Conservation (phyloP, 2,113 vertebrate genomes). For the Antechinus flavipes region DNA sequence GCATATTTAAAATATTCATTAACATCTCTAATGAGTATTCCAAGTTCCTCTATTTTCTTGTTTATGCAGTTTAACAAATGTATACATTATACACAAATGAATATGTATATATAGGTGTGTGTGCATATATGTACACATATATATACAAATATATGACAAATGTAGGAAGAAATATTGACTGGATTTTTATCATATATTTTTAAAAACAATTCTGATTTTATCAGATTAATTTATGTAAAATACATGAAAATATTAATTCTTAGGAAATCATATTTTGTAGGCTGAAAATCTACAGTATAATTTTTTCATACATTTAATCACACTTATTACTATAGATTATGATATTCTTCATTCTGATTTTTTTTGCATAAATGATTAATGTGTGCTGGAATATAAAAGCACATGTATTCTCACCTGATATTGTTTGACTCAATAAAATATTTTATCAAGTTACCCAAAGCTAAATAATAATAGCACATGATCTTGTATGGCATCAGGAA, state of each 20-base stretch:
- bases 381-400: slow-evolving; percentile 48
- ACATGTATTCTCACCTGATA: slow-evolving; percentile 62
- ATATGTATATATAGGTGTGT: background rate
- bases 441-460: slow-evolving; percentile 75
- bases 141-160: background rate
- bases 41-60: background rate
- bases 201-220: slow-evolving; percentile 3
- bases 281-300: slow-evolving; percentile 4
- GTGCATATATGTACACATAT: background rate
- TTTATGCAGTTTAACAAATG: background rate
- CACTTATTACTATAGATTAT: slow-evolving; percentile 46
- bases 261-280: background rate
- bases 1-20: background rate
- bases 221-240: background rate
- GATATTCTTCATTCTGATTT: slow-evolving; percentile 56
- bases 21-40: background rate
- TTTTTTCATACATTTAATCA: slow-evolving; percentile 67
- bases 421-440: slow-evolving; percentile 71
- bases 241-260: slow-evolving; percentile 25
- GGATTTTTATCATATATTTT: background rate
- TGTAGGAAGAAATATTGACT: slow-evolving; percentile 9
- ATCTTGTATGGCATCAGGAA: slow-evolving; percentile 70
- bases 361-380: slow-evolving; percentile 58
- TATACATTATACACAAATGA: background rate
- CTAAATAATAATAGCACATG: slow-evolving; percentile 75